Evolutionary conservation across 1,140 invertebrate genomes (phyloP).

Genomic region (Tetragonula clypearis): DNA sequence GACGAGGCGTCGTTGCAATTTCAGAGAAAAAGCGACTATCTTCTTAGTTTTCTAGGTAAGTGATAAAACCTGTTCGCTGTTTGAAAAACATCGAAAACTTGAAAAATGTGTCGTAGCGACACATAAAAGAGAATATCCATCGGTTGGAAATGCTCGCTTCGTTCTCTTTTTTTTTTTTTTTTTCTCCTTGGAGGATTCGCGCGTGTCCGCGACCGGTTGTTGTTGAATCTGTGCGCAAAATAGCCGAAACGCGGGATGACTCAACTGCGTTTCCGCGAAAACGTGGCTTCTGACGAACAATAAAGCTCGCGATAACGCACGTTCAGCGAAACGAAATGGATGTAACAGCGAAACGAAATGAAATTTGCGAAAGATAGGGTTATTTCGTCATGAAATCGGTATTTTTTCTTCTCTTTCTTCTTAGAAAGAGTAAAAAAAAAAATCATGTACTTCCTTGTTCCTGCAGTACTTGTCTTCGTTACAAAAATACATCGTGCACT

Average conservation of each 20-base stretch:
- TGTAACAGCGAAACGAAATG: too few relatives aligned
- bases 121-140: slow-evolving; percentile 6
- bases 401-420: not conserved
- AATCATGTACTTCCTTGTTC: not conserved
- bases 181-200: not conserved
- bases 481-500: not conserved
- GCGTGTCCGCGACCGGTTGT: fast-evolving
- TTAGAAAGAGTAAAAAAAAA: not conserved
- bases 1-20: not conserved
- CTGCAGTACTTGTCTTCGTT: not conserved
- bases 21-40: not conserved
- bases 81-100: not conserved
- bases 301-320: not conserved
- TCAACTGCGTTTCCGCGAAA: not conserved
- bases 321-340: not conserved
- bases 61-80: slow-evolving; percentile 4
- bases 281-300: not conserved
- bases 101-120: not conserved
- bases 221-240: not conserved
- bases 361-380: not conserved
- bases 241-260: not conserved
- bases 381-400: not conserved
- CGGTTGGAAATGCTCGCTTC: not conserved
- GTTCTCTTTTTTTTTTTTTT: not conserved
- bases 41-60: not conserved